Conservation (phyloP, 2,113 vertebrate species). For the Zapornia atra region DNA sequence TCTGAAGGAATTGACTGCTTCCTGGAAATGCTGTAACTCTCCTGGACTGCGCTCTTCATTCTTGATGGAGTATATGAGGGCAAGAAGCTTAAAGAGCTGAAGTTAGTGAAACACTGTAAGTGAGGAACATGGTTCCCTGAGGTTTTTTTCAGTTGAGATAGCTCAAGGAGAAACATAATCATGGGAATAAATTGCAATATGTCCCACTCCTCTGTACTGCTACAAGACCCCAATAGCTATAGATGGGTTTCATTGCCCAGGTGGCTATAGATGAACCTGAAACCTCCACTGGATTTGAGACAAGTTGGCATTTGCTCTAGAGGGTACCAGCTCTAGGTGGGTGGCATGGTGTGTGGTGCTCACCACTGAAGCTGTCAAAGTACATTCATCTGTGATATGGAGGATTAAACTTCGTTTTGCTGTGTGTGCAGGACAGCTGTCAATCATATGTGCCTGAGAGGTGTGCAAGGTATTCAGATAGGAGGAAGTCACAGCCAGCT, state of each 20-base stretch:
- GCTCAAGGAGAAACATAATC: neutral
- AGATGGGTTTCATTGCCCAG: neutral
- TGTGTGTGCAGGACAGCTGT: slow-evolving; percentile 38
- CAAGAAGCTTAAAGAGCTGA: neutral
- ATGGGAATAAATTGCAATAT: neutral
- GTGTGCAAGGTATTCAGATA: neutral
- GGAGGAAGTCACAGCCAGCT: neutral
- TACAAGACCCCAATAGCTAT: neutral
- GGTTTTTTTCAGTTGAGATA: neutral
- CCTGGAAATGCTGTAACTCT: neutral
- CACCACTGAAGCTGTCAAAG: neutral
- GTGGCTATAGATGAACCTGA: neutral
- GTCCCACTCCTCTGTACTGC: neutral
- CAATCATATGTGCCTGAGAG: slow-evolving; percentile 29
- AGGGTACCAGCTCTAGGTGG: neutral
- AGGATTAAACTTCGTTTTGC: neutral
- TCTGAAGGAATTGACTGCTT: neutral
- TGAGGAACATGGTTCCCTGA: neutral
- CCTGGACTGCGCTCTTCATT: neutral
- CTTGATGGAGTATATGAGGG: neutral
- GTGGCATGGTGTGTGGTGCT: neutral
- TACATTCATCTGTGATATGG: neutral
- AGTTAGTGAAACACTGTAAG: neutral
- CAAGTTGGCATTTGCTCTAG: neutral
- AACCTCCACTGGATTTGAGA: neutral